Evolutionary conservation across 2,113 vertebrate genomes (phyloP), one percentile per base, ranked within the genome.

Genomic region (Cromileptes altivelis): DNA sequence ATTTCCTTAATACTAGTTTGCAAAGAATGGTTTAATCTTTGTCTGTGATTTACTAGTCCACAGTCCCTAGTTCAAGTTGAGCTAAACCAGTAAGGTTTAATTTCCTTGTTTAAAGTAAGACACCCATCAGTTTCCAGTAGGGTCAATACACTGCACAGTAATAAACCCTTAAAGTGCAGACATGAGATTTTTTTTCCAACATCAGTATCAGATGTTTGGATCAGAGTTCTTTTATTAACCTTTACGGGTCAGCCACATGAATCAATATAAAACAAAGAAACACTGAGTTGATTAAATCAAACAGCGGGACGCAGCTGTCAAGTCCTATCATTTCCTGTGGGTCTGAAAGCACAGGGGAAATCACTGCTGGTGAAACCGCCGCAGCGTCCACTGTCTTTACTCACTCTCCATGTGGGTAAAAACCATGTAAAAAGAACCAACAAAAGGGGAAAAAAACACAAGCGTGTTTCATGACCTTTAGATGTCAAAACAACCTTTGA

Each of bases 251-350:
- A 82, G 80, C 67, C 61, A 37, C 70, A 70, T 68, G 67, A 89
- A 81, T 87, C 85, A 56, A 78, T 86, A 82, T 45, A 67, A 85
- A 84, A 84, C 23, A 78, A 13, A 85, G 68, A 87, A 87, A 90
- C 64, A 70, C 63, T 5, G 75, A 55, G 61, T 69, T 87, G 80
- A 91, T 90, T 84, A 83, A 85, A 88, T 86, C 70, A 85, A 86
- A 73, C 84, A 90, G 85, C 45, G 37, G 81, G 64, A 86, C 18
- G 63, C 84, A 91, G 81, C 85, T 90, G 93, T 88, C 80, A 82
- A 70, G 61, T 87, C 42, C 30, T 19, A 88, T 93, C 85, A 87
- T 79, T 89, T 85, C 81, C 81, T 87, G 78, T 86, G 53, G 61
- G 55, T 67, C 14, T 83, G 68, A 82, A 84, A 79, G 84, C 86